Percentiles rank a stretch among this genome's conserved stretches.
phyloP scores from a whole-genome alignment of 2,797 vertebrate genomes.

The Bradypodion pumilum region DNA sequence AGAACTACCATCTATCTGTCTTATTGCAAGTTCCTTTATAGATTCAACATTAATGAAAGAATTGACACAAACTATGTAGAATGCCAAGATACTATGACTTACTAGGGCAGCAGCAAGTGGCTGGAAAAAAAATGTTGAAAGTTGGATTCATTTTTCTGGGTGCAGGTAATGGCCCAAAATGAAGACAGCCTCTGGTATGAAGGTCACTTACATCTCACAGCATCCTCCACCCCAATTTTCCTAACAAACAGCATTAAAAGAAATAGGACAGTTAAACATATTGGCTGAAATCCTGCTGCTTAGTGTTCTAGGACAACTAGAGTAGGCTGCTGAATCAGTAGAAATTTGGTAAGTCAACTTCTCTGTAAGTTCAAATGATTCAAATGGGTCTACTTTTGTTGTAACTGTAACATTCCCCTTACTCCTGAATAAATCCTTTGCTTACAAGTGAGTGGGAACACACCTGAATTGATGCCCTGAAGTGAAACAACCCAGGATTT shows the following conservation, averaged over 20 bases:
- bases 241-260: constrained; percentile 27
- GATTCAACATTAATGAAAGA: constrained; percentile 34
- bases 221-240: constrained; percentile 3
- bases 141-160: constrained; percentile 2
- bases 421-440: too few relatives aligned
- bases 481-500: too few relatives aligned
- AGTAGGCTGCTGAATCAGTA: too few relatives aligned
- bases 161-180: constrained; percentile 36
- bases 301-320: too few relatives aligned
- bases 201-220: background rate
- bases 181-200: constrained; percentile 28
- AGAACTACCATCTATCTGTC: constrained; percentile 34
- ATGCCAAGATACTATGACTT: constrained; percentile 18
- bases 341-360: too few relatives aligned
- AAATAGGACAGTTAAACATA: constrained; percentile 35
- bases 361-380: too few relatives aligned
- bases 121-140: too few relatives aligned
- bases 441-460: too few relatives aligned
- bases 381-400: too few relatives aligned
- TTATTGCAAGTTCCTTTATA: constrained; percentile 33
- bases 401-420: too few relatives aligned
- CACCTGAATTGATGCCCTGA: too few relatives aligned
- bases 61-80: constrained; percentile 22
- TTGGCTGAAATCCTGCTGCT: background rate
- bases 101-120: background rate